Evolutionary conservation across 1,140 invertebrate genomes (phyloP).

Genomic region (Tribolium castaneum): DNA sequence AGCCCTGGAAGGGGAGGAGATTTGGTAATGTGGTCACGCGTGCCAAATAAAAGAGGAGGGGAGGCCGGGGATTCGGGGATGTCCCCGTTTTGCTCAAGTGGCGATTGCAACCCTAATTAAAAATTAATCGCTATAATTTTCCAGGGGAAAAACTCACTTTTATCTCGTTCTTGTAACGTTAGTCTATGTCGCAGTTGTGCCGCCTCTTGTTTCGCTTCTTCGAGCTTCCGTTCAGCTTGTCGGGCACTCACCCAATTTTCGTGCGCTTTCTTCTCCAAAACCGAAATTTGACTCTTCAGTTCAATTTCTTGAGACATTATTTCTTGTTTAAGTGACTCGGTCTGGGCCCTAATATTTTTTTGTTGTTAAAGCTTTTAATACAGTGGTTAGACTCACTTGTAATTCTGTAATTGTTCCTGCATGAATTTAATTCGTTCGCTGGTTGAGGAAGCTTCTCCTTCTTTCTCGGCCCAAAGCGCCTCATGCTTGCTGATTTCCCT

Average conservation of each 20-base stretch:
- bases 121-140: neutral
- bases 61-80: constrained; percentile 65
- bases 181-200: constrained; percentile 78
- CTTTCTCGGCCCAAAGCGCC: constrained; percentile 83
- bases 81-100: constrained; percentile 61
- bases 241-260: constrained; percentile 82
- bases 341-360: constrained; percentile 69
- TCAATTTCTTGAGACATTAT: constrained; percentile 83
- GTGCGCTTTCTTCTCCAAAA: constrained; percentile 80
- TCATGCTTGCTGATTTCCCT: constrained; percentile 85
- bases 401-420: constrained; percentile 83
- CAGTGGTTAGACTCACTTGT: constrained; percentile 71
- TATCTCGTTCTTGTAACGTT: constrained; percentile 69
- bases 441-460: constrained; percentile 83
- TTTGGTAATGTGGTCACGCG: constrained; percentile 64
- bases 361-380: no score
- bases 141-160: constrained; percentile 45
- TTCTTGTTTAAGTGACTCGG: constrained; percentile 80
- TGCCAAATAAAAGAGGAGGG: constrained; percentile 63
- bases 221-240: constrained; percentile 79
- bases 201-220: constrained; percentile 80
- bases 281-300: constrained; percentile 79
- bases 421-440: constrained; percentile 80
- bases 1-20: constrained; percentile 66
- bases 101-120: constrained; percentile 54